Base-by-base conservation (phyloP, 2,113 vertebrate genomes). In the Pterocles gutturalis region DNA sequence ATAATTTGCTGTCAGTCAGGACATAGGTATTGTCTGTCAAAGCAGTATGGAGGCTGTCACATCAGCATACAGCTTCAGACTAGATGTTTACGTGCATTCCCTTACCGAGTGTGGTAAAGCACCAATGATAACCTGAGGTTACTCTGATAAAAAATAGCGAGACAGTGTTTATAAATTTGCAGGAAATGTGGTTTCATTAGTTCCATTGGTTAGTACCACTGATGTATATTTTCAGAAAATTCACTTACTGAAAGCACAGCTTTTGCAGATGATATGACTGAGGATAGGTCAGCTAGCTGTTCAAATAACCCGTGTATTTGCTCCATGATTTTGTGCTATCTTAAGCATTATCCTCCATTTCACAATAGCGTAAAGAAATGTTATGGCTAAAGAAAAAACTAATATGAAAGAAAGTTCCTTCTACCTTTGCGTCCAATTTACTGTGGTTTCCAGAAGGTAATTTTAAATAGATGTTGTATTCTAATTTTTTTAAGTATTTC, bases 71-170 rank as follows among this genome's bases (percentile, higher is more conserved):
- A 9, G 46, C 2, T 69, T 88, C 5, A 3, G 19, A 26, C 15
- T 31, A 36, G 34, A 14, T 0, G 0, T 26, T 28, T 29, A 24
- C 4, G 0, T 36, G 46, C 8, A 5, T 11, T 64, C 1, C 4
- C 24, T 75, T 41, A 21, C 19, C 5, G 18, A 3, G 16, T 22
- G 8, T 45, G 24, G 4, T 77, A 69, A 65, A 13, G 33, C 18
- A 33, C 9, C 12, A 21, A 2, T 55, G 49, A n/a, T 76, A 80
- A 57, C 24, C 6, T 36, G 9, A 69, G 18, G 46, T 71, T 24
- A 81, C 45, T 53, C 6, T 51, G 41, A 71, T 72, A 34, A 61
- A 53, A 53, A 61, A 11, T 2, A 76, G 3, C 17, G 65, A 48
- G 6, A 17, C 3, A 25, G 2, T 17, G 6, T 61, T 70, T 49